phyloP scores from a whole-genome alignment of 2,888 invertebrate species.

The Monopis laevigella region DNA sequence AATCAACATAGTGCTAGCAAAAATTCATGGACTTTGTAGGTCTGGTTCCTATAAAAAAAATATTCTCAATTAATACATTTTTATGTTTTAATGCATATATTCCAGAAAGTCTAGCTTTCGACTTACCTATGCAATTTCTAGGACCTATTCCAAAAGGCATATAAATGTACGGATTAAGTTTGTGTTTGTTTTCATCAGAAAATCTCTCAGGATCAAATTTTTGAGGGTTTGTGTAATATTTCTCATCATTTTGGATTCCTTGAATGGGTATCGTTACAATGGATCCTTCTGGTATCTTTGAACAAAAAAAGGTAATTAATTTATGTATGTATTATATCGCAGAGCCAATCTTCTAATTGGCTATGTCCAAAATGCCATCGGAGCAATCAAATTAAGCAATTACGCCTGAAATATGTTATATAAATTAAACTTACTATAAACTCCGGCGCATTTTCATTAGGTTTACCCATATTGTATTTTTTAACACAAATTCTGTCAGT shows the following conservation, averaged over 20 bases:
- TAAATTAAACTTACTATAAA: conserved; percentile 3
- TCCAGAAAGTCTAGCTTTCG: too few species aligned
- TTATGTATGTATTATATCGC: too few species aligned
- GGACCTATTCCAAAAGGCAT: conserved; percentile 21
- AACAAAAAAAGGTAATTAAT: not conserved
- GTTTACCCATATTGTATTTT: not conserved
- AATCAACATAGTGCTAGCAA: too few species aligned
- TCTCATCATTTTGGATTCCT: conserved; percentile 20
- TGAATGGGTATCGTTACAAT: conserved; percentile 39
- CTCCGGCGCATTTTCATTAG: not conserved
- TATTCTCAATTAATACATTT: too few species aligned
- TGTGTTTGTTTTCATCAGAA: conserved; percentile 18
- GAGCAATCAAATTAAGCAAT: too few species aligned
- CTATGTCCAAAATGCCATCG: too few species aligned
- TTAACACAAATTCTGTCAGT: not conserved
- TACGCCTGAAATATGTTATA: too few species aligned
- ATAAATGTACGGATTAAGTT: conserved; percentile 19
- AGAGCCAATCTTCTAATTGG: too few species aligned
- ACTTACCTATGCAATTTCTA: conserved; percentile 20
- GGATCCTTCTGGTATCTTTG: conserved; percentile 36
- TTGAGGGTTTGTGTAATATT: conserved; percentile 20
- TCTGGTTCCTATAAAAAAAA: too few species aligned
- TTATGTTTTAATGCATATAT: too few species aligned
- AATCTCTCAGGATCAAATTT: conserved; percentile 24
- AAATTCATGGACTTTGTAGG: too few species aligned